Evolutionary conservation across 2,797 vertebrate species (phyloP), one percentile per base, ranked within the genome.

Genomic region (Sebastes trivittatus): DNA sequence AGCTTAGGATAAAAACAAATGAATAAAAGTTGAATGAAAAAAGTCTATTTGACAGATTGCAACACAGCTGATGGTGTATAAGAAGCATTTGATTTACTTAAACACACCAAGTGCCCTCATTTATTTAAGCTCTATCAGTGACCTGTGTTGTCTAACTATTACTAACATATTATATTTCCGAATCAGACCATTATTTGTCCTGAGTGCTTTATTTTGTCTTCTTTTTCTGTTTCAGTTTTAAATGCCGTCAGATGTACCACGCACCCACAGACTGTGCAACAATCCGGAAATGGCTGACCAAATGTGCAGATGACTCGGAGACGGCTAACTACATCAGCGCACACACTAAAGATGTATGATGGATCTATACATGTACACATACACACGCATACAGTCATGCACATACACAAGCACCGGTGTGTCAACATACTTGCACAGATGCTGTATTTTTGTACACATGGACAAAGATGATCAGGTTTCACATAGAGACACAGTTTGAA

Each of bases 241-340:
- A 98, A 95, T 99, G 98, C 93, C 97, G 98, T 92, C 98, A 99
- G 96, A 99, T 99, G 98, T 99, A 99, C 95, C 98, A 99, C 0
- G 98, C 98, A 6, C 98, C 98, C 83, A 99, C 98, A 87, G 98
- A 99, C 96, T 99, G 98, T 20, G 97, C 96, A 82, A 99, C 98
- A 67, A 99, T 99, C 92, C 96, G 98, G 75, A 98, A 98, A 92
- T 99, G 98, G 98, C 97, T 99, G 92, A 99, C 97, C 81, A 99
- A 99, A 94, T 99, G 98, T 91, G 98, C 98, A 54, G 98, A 99
- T 32, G 98, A 99, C 94, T 99, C 98, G 0, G 98, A 99, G 95
- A 99, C 98, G 1, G 98, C 98, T 78, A 99, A 99, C 96, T 99
- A 99, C 96, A 99, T 99, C 97, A 99, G 98, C 87, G 98, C 98